Evolutionary conservation across 2,888 invertebrate species (phyloP), one percentile per base, ranked within the genome.

Genomic region (Oegoconia quadripuncta): DNA sequence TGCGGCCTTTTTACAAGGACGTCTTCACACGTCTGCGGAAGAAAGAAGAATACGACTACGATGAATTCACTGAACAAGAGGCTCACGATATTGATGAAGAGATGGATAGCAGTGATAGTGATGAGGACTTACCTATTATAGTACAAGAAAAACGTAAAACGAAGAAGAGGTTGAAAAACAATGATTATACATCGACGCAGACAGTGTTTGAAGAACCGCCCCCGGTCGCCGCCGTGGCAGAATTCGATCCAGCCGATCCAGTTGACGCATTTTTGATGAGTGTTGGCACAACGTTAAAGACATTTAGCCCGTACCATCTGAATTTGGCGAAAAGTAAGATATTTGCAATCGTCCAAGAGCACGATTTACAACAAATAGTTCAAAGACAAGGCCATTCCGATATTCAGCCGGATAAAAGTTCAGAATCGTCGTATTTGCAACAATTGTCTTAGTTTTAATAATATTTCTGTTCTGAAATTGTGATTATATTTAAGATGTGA

Each of bases 301-400:
- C 75, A 0, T 86, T 88, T 43, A 69, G 79, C 0, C 79, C 87
- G 0, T 88, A 87, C 47, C 83, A 86, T 40, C 56, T 86, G 34
- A 86, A 88, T 50, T 44, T 87, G 20, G 87, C 88, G 0, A 88
- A 88, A 41, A 82, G 71, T 50, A 80, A 88, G 58, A 88, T 88
- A 48, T 88, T 88, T 36, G 55, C 76, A 0, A 69, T 86, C 0
- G 88, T 88, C 0, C 88, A 87, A 46, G 84, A 88, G 42, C 81
- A 83, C 30, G 88, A 88, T 46, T 56, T 87, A 38, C 75, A 83
- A 37, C 87, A 87, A 51, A 87, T 87, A 15, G 78, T 86, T 16
- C 75, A 82, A 37, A 81, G 59, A 37, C 48, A 57, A 37, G 50
- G 55, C 5, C 50, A 42, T n/a, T n/a, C n/a, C 0, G 52, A 55